Evolutionary conservation across 2,888 invertebrate species (phyloP).

Genomic region (Philereme vetulata): DNA sequence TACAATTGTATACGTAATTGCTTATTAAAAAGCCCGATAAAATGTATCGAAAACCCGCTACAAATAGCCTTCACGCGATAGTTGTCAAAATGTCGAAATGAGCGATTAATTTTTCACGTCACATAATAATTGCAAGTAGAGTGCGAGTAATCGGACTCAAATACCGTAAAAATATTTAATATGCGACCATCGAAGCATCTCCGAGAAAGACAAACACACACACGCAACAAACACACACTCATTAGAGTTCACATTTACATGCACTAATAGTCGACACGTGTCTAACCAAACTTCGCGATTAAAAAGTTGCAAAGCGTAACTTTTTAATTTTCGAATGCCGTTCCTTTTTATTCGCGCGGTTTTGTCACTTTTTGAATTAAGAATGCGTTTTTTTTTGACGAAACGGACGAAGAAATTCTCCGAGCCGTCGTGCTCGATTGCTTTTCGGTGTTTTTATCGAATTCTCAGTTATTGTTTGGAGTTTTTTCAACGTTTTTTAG

Average conservation of each 20-base stretch:
- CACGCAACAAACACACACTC: slow-evolving; percentile 69
- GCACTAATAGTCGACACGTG: slow-evolving; percentile 72
- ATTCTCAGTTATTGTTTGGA: slow-evolving; percentile 47
- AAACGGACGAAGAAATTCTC: slow-evolving; percentile 68
- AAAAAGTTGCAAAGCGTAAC: slow-evolving; percentile 55
- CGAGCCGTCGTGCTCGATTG: slow-evolving; percentile 60
- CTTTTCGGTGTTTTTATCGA: slow-evolving; percentile 52
- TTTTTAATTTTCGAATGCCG: slow-evolving; percentile 34
- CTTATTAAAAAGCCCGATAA: too few relatives aligned
- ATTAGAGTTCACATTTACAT: slow-evolving; percentile 81
- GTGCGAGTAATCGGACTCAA: slow-evolving; percentile 42
- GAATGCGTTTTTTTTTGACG: slow-evolving; percentile 63
- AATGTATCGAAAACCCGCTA: background rate
- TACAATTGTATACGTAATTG: too few relatives aligned
- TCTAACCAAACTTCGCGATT: slow-evolving; percentile 53
- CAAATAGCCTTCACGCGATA: slow-evolving; percentile 20
- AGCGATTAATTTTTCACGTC: slow-evolving; percentile 36
- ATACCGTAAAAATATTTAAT: slow-evolving; percentile 51
- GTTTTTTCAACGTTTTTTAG: slow-evolving; percentile 44
- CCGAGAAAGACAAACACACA: slow-evolving; percentile 60
- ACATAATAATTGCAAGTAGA: slow-evolving; percentile 27
- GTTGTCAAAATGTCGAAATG: slow-evolving; percentile 30
- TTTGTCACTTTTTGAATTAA: slow-evolving; percentile 55
- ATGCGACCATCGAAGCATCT: slow-evolving; percentile 49
- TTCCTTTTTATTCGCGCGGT: slow-evolving; percentile 42